phyloP scores from a whole-genome alignment of 2,113 vertebrate genomes.

The Marmota monax region DNA sequence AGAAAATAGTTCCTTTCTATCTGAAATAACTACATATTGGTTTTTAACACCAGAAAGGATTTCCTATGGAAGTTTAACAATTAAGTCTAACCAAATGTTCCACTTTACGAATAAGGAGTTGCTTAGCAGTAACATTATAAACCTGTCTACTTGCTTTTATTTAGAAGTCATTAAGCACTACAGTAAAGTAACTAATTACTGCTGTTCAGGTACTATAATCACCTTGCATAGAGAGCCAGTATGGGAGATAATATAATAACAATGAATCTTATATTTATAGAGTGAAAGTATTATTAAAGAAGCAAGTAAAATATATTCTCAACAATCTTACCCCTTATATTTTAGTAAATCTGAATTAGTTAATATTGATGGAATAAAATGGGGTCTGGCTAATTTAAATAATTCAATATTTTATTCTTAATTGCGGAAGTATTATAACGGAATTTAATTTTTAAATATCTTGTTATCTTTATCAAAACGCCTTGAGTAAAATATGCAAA shows the following conservation, averaged over 20 bases:
- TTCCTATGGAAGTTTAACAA: slow-evolving; percentile 75
- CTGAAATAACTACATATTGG: slow-evolving; percentile 58
- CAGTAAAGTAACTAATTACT: slow-evolving; percentile 56
- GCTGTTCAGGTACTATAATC: slow-evolving; percentile 53
- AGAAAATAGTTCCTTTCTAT: slow-evolving; percentile 1
- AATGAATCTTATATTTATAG: slow-evolving; percentile 1
- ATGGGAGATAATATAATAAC: not conserved
- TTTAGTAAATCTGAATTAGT: slow-evolving; percentile 32
- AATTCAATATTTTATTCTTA: not conserved
- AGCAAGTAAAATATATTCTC: not conserved
- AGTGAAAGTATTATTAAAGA: slow-evolving; percentile 44
- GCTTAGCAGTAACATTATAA: slow-evolving; percentile 61
- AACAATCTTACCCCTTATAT: not conserved
- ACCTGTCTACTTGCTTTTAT: slow-evolving; percentile 81
- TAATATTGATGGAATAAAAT: not conserved
- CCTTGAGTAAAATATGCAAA: not conserved
- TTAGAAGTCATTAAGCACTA: slow-evolving; percentile 75
- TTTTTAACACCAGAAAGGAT: slow-evolving; percentile 53
- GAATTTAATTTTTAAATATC: not conserved
- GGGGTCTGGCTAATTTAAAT: not conserved
- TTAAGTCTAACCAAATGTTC: slow-evolving; percentile 78
- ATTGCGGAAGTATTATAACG: not conserved
- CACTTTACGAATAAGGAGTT: slow-evolving; percentile 62
- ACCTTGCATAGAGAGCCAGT: slow-evolving; percentile 29
- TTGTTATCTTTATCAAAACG: not conserved